Percentiles rank a stretch among this genome's conserved stretches.
Conservation (phyloP, 2,888 invertebrate species). For the Tiphia femorata region DNA sequence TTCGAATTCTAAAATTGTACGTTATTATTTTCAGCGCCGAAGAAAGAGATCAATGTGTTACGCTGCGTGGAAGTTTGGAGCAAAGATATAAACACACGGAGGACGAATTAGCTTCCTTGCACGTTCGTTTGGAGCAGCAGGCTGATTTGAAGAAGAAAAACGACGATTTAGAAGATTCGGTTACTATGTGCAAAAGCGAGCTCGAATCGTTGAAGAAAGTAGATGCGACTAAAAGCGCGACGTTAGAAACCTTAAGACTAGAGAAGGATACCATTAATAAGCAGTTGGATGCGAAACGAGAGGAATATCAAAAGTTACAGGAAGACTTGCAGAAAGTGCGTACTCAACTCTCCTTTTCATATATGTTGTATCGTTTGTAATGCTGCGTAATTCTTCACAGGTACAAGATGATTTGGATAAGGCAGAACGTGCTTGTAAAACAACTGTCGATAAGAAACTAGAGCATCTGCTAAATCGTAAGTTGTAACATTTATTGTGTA, state of each 20-base stretch:
- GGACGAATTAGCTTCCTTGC: constrained; percentile 52
- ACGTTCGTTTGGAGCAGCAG: constrained; percentile 57
- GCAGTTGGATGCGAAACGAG: constrained; percentile 45
- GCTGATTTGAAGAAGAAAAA: constrained; percentile 48
- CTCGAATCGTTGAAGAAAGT: constrained; percentile 57
- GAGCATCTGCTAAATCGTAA: constrained; percentile 32
- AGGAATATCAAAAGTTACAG: constrained; percentile 56
- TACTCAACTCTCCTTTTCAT: constrained; percentile 5
- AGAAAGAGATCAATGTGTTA: constrained; percentile 63
- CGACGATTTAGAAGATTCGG: constrained; percentile 52
- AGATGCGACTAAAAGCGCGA: constrained; percentile 52
- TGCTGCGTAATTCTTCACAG: neutral
- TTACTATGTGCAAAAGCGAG: constrained; percentile 57
- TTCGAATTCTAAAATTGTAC: neutral
- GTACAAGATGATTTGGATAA: constrained; percentile 47
- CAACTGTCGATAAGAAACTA: constrained; percentile 23
- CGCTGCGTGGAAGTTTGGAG: constrained; percentile 50
- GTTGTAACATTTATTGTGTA: constrained; percentile 22
- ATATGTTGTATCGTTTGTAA: constrained; percentile 3
- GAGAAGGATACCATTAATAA: constrained; percentile 54
- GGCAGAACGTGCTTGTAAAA: constrained; percentile 43
- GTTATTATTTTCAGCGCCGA: constrained; percentile 51
- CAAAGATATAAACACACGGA: constrained; percentile 53
- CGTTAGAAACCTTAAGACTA: constrained; percentile 56
- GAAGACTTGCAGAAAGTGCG: constrained; percentile 54